Evolutionary conservation across 2,888 invertebrate genomes (phyloP).

Genomic region (Uropetala carovei): DNA sequence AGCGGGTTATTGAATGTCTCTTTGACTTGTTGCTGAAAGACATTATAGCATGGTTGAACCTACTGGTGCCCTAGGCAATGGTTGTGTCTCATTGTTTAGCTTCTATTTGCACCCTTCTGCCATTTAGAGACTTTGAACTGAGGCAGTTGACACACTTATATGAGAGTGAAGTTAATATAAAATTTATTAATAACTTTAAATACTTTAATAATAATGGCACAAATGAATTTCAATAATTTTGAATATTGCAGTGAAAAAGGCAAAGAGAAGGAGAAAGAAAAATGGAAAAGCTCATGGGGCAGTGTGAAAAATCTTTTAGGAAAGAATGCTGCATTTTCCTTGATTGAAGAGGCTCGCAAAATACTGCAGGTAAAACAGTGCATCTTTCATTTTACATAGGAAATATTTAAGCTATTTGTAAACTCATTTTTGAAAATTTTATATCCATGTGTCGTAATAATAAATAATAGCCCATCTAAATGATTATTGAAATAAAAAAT

Average conservation of each 20-base stretch:
- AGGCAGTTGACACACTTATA: too few species aligned
- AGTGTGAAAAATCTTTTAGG: constrained; percentile 88
- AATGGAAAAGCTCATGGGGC: constrained; percentile 85
- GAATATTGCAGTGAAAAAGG: constrained; percentile 81
- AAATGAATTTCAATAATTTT: neutral
- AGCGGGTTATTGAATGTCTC: too few species aligned
- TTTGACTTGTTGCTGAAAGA: too few species aligned
- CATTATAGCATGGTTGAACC: too few species aligned
- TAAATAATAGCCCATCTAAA: neutral
- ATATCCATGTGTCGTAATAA: too few species aligned
- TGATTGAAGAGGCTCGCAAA: constrained; percentile 87
- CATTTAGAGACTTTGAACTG: too few species aligned
- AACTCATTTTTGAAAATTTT: neutral
- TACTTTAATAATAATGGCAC: too few species aligned
- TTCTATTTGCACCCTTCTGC: too few species aligned
- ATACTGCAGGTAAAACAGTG: constrained; percentile 76
- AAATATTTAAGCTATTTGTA: constrained; percentile 74
- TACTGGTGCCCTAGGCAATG: too few species aligned
- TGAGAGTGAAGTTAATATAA: too few species aligned
- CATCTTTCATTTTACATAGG: constrained; percentile 73
- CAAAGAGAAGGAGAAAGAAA: constrained; percentile 83
- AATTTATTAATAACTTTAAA: too few species aligned
- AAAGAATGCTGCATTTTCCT: constrained; percentile 86
- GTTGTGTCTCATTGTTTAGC: too few species aligned
- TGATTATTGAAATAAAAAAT: neutral